Evolutionary conservation across 2,797 vertebrate genomes (phyloP).

Genomic region (Enteromius afrohamiltoni): DNA sequence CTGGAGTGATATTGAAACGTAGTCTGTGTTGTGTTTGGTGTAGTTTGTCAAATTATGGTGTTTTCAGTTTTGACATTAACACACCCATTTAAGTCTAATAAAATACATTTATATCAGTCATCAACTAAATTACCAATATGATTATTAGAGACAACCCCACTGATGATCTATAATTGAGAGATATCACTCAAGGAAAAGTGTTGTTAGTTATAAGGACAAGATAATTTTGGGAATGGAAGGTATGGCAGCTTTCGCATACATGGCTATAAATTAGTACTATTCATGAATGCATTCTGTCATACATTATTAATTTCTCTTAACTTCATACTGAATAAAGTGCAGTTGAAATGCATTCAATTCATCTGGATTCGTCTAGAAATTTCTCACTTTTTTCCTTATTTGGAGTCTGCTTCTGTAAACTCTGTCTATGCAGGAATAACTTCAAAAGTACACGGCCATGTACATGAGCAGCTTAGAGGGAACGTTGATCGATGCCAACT

Average conservation of each 20-base stretch:
- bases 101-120: background rate
- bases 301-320: background rate
- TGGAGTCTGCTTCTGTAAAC: background rate
- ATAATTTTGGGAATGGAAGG: background rate
- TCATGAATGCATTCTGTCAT: background rate
- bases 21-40: background rate
- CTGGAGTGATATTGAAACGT: background rate
- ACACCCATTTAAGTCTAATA: background rate
- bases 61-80: slow-evolving; percentile 1
- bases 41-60: background rate
- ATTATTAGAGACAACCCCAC: background rate
- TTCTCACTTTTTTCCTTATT: background rate
- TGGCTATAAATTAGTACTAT: background rate
- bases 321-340: background rate
- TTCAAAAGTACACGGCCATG: background rate
- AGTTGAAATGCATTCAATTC: background rate
- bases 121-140: background rate
- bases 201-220: background rate
- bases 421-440: background rate
- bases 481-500: slow-evolving; percentile 19
- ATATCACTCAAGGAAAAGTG: background rate
- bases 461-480: slow-evolving; percentile 13
- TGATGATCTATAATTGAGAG: background rate
- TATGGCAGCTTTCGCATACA: background rate
- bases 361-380: background rate